A percentile compares a stretch with the other conserved stretches of the same genome.
Evolutionary conservation across 2,113 vertebrate genomes (phyloP).

Genomic region (Austrofundulus limnaeus): DNA sequence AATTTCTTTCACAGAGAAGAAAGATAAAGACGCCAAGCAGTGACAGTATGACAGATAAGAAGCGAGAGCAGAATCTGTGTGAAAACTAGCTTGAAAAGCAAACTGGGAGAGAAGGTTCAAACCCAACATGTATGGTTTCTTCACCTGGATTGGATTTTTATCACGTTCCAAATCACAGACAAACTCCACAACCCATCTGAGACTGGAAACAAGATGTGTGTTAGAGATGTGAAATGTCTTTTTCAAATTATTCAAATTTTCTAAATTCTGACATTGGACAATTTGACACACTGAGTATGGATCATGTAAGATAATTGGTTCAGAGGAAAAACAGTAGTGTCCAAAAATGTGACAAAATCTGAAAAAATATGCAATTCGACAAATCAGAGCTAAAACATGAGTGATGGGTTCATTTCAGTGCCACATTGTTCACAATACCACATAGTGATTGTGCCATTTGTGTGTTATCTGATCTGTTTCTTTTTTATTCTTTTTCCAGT

Average conservation of each 20-base stretch:
- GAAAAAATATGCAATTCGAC: too few relatives aligned
- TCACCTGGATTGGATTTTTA: conserved; percentile 9
- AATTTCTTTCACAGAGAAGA: conserved; percentile 7
- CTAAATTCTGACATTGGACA: too few relatives aligned
- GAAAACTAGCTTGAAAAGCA: conserved; percentile 20
- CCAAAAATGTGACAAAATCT: too few relatives aligned
- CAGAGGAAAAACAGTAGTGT: neutral
- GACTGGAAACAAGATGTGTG: neutral
- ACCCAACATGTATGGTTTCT: conserved; percentile 1
- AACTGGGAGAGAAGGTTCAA: neutral
- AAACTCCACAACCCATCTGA: conserved; percentile 11
- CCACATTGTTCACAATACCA: too few relatives aligned
- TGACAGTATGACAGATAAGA: conserved; percentile 8
- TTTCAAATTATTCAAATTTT: too few relatives aligned
- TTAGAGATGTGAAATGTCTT: neutral
- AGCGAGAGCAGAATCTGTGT: neutral
- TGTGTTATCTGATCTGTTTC: too few relatives aligned
- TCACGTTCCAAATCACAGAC: neutral
- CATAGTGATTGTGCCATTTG: too few relatives aligned
- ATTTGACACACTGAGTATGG: neutral
- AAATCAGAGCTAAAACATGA: too few relatives aligned
- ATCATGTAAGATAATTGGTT: too few relatives aligned
- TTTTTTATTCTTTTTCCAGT: too few relatives aligned
- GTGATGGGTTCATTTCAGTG: too few relatives aligned
- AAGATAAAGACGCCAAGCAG: neutral